Conservation (phyloP, 2,113 vertebrate species). For the Potamarius usumacintae region DNA sequence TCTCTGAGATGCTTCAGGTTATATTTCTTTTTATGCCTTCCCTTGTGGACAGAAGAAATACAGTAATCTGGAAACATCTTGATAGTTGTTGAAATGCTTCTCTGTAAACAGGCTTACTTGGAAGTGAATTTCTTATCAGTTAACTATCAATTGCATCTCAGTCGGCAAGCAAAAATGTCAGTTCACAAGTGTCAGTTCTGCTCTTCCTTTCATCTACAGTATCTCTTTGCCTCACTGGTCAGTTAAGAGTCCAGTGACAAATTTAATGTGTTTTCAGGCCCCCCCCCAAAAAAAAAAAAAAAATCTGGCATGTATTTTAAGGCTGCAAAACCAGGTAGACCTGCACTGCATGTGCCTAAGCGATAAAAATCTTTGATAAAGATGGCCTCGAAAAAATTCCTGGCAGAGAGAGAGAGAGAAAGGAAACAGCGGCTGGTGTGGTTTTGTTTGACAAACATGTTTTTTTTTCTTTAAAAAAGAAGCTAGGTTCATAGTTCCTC, state of each 20-base stretch:
- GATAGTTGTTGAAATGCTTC: background rate
- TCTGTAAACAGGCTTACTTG: constrained; percentile 4
- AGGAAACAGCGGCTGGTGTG: constrained; percentile 17
- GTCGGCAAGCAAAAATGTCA: background rate
- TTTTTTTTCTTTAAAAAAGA: constrained; percentile 15
- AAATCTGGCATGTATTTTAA: background rate
- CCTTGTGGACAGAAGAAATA: background rate
- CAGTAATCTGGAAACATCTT: constrained; percentile 11
- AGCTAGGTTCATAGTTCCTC: background rate
- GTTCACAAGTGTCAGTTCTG: background rate
- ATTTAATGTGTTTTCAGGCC: background rate
- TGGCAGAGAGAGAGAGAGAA: background rate
- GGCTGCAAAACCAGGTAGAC: background rate
- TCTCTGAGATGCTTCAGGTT: background rate
- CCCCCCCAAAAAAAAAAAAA: background rate
- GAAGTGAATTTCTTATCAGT: background rate
- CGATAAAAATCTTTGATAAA: constrained; percentile 18
- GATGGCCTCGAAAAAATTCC: background rate
- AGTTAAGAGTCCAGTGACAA: background rate
- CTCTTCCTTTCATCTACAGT: background rate
- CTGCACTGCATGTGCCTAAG: background rate
- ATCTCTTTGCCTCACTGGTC: constrained; percentile 7
- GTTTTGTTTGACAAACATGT: constrained; percentile 43
- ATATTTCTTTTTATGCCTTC: background rate
- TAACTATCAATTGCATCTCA: constrained; percentile 7